Conservation (phyloP, 2,113 vertebrate species). For the Osmerus mordax region DNA sequence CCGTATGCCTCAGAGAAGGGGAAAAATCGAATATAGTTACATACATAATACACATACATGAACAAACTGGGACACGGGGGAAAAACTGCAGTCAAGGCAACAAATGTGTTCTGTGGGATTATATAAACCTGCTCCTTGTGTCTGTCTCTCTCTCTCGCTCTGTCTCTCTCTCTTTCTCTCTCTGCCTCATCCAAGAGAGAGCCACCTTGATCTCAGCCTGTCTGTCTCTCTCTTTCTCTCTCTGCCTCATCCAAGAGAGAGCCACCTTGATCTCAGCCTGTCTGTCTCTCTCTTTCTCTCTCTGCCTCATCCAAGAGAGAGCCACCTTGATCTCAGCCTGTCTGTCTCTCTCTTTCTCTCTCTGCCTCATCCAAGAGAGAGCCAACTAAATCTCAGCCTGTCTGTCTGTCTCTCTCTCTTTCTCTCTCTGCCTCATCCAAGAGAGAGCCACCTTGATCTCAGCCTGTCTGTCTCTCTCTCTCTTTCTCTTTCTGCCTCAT, state of each 20-base stretch:
- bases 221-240: constrained; percentile 4
- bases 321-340: too few species aligned
- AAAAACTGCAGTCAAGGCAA: too few species aligned
- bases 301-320: too few species aligned
- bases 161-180: neutral
- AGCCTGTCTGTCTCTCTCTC: neutral
- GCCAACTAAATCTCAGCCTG: too few species aligned
- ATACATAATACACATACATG: too few species aligned
- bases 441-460: too few species aligned
- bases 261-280: neutral
- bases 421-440: neutral
- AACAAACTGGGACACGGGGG: too few species aligned
- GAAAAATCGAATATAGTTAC: too few species aligned
- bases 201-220: neutral
- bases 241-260: neutral
- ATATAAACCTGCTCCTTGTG: too few species aligned
- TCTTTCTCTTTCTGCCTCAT: neutral
- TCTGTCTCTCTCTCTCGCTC: neutral
- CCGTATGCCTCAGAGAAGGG: too few species aligned
- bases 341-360: neutral
- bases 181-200: neutral
- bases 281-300: neutral
- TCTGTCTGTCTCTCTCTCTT: neutral
- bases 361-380: too few species aligned
- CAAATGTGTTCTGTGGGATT: too few species aligned